These are phyloP conservation scores for Platalea minor DNA, from an alignment of 2,797 vertebrate genomes.

Conservation along the genomic window DNA sequence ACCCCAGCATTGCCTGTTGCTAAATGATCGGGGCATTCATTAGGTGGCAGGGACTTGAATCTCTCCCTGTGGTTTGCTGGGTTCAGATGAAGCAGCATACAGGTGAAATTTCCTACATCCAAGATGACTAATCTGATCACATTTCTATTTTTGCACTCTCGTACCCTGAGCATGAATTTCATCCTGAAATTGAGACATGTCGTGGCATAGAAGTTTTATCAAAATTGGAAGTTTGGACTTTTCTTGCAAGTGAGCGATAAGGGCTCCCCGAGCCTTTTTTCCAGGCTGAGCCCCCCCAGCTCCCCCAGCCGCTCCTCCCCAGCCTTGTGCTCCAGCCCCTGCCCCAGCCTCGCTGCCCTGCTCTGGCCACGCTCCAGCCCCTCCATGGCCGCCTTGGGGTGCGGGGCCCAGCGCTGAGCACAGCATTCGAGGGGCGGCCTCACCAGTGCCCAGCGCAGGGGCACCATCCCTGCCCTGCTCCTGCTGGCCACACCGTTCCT, in stretches of 20 bases:
- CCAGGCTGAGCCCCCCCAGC: too few species aligned
- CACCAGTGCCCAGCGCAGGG: too few species aligned
- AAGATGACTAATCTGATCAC: neutral
- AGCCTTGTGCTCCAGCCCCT: too few species aligned
- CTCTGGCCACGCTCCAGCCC: too few species aligned
- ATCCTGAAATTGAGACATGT: neutral
- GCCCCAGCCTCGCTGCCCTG: too few species aligned
- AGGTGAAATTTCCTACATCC: neutral
- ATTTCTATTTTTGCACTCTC: neutral
- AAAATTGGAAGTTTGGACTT: neutral
- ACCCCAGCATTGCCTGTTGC: neutral
- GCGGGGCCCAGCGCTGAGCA: too few species aligned
- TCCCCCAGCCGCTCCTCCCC: too few species aligned
- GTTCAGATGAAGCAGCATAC: neutral
- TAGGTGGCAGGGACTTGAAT: neutral
- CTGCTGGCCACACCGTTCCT: too few species aligned
- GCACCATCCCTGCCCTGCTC: too few species aligned
- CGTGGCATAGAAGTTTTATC: neutral
- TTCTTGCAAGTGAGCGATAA: neutral
- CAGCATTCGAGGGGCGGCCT: too few species aligned
- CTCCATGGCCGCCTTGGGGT: too few species aligned
- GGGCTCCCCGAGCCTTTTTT: too few species aligned
- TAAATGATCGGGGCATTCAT: accelerated
- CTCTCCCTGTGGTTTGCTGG: neutral
- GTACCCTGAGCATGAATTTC: neutral